Base-by-base conservation (phyloP, 2,888 invertebrate genomes). In the Ormyrus labotus region DNA sequence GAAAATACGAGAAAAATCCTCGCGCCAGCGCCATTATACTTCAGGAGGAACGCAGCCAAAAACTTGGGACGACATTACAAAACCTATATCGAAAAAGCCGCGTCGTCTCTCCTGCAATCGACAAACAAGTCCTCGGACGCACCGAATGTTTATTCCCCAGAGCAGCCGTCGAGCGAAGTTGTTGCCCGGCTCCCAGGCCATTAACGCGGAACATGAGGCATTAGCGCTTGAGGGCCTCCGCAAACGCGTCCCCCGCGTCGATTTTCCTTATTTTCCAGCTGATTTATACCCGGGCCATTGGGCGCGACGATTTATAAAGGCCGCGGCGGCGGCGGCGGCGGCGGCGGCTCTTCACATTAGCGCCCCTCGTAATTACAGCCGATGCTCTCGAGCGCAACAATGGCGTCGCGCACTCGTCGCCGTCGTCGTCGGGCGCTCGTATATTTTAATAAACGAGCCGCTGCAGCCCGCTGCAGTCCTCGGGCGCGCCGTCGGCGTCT, bases 221-320 rank as follows among this genome's bases (percentile, higher is more conserved):
- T 34, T 34, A 34, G 34, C 34, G 34, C 34, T 19, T 19, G 34
- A 34, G 34, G 34, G 4, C 34, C 34, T 60, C 19, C 9, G 51
- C 60, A 34, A 10, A 11, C n/a, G 55, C 53, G 55, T 9, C 68
- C 72, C 58, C 34, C 34, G 34, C 10, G 55, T 73, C 73, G 72
- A 73, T 80, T 65, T 75, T 74, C 74, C 74, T 80, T 75, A 79
- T 65, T 79, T 79, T 79, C 69, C 68, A 48, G 11, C 47, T 79
- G 74, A 79, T 79, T 79, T 79, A 79, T 79, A 13, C 70, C 8
- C 65, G 5, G 55, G 55, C n/a, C 55, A 11, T 55, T 57, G 47
- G 19, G 0, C 13, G 5, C 6, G 34, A 50, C 58, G 67, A 79
- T 79, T 68, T 64, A 72, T 64, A 74, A 79, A 34, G 34, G 34